phyloP scores from a whole-genome alignment of 2,888 invertebrate species.

The Hipparchia semele region DNA sequence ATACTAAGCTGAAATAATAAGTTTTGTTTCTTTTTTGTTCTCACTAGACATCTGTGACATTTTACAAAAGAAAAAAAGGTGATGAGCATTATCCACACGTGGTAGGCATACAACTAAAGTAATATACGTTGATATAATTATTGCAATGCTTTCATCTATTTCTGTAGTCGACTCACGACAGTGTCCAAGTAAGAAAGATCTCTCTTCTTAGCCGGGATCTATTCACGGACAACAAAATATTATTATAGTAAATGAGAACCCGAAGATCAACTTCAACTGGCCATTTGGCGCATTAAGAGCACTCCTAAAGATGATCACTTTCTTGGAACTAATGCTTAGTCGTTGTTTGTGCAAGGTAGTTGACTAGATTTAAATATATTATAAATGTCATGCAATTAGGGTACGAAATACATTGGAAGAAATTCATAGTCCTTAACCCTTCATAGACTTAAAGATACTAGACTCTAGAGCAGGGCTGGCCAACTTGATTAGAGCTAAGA shows the following conservation, averaged over 20 bases:
- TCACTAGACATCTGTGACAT: not conserved
- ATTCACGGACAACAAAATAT: conserved; percentile 51
- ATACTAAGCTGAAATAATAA: not conserved
- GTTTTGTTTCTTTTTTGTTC: conserved; percentile 10
- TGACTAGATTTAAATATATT: conserved; percentile 12
- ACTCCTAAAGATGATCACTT: conserved; percentile 55
- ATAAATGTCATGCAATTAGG: conserved; percentile 3
- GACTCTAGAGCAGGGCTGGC: not conserved
- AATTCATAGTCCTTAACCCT: not conserved
- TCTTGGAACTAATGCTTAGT: conserved; percentile 51
- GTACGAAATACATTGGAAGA: not conserved
- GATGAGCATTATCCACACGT: conserved; percentile 48
- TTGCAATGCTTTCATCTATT: conserved; percentile 76
- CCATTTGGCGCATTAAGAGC: conserved; percentile 48
- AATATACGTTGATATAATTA: conserved; percentile 77
- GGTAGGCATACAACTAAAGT: conserved; percentile 59
- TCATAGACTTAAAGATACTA: not conserved
- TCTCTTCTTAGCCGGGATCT: conserved; percentile 44
- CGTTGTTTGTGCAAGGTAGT: conserved; percentile 28
- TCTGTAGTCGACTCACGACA: conserved; percentile 66
- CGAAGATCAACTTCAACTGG: conserved; percentile 55
- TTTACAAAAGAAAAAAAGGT: conserved; percentile 11
- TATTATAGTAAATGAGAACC: conserved; percentile 50
- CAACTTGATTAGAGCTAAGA: too few species aligned
- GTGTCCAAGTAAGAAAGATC: conserved; percentile 56